A percentile compares a stretch with the other conserved stretches of the same genome.
These are phyloP conservation scores for Pseudomyrmex flavicornis DNA, from an alignment of 1,140 invertebrate genomes.

Conservation along the genomic window DNA sequence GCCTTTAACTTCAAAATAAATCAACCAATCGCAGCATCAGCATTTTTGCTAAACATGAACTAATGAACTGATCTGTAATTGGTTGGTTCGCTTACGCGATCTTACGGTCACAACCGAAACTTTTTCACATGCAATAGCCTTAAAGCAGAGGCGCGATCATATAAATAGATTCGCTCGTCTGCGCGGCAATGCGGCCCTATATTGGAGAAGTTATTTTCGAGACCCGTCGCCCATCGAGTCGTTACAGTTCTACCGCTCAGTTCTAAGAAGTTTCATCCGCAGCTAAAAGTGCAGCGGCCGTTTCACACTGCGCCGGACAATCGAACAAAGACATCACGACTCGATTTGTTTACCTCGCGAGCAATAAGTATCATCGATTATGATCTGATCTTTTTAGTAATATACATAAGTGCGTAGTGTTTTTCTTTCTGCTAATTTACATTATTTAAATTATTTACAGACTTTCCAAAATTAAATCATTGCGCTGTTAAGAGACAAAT, in stretches of 20 bases:
- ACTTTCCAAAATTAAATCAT: not conserved
- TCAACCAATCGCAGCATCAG: no score
- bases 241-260: conserved; percentile 78
- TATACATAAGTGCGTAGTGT: not conserved
- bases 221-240: conserved; percentile 75
- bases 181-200: conserved; percentile 79
- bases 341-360: conserved; percentile 56
- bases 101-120: no score
- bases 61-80: no score
- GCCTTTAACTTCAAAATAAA: no score
- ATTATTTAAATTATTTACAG: no score
- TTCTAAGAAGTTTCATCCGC: conserved; percentile 73
- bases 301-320: conserved; percentile 25
- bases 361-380: conserved; percentile 43
- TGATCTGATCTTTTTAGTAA: not conserved
- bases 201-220: conserved; percentile 80
- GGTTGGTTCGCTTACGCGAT: no score
- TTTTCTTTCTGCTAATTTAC: not conserved
- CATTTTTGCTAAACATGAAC: no score
- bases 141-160: conserved; percentile 59
- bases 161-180: conserved; percentile 78
- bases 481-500: no score
- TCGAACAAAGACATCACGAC: conserved; percentile 58
- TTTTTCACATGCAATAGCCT: no score
- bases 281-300: conserved; percentile 39